Percentiles rank a stretch among this genome's conserved stretches.
Evolutionary conservation across 2,888 invertebrate species (phyloP).

Genomic region (Lithodes maja): DNA sequence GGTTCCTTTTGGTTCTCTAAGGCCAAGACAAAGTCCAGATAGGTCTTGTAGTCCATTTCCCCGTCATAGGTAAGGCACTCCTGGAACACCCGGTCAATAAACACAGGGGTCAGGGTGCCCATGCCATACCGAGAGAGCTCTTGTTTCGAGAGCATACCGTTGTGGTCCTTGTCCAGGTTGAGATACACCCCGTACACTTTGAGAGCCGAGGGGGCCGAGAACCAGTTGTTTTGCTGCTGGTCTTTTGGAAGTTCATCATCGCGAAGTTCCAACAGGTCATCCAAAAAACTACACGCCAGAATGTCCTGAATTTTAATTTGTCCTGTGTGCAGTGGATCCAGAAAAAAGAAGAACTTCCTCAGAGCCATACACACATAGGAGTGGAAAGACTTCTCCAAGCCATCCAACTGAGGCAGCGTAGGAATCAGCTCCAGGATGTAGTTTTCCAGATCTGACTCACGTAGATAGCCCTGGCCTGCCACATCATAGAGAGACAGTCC

Average conservation of each 20-base stretch:
- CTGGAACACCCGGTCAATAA: conserved; percentile 94
- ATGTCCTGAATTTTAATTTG: conserved; percentile 93
- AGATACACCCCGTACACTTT: conserved; percentile 95
- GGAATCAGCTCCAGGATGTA: conserved; percentile 96
- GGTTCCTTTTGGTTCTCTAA: conserved; percentile 94
- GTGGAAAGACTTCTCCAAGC: conserved; percentile 93
- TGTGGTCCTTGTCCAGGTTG: conserved; percentile 94
- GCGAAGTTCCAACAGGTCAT: conserved; percentile 91
- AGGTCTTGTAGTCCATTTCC: conserved; percentile 98
- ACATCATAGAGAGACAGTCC: conserved; percentile 95
- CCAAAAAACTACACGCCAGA: conserved; percentile 90
- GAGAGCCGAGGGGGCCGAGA: conserved; percentile 90
- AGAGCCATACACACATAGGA: conserved; percentile 97
- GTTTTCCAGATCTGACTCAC: conserved; percentile 93
- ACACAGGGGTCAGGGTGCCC: conserved; percentile 91
- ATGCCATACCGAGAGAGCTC: conserved; percentile 93
- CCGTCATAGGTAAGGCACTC: conserved; percentile 96
- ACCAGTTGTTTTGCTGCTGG: conserved; percentile 91
- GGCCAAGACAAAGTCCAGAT: conserved; percentile 94
- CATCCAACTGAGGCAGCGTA: conserved; percentile 91
- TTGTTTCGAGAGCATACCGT: conserved; percentile 94
- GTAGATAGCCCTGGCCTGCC: conserved; percentile 91
- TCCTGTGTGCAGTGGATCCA: conserved; percentile 91
- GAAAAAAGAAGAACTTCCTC: conserved; percentile 95
- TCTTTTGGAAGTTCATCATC: conserved; percentile 90